These are phyloP conservation scores for Ctenopoma multispine DNA, from an alignment of 2,797 vertebrate species.

Conservation along the genomic window DNA sequence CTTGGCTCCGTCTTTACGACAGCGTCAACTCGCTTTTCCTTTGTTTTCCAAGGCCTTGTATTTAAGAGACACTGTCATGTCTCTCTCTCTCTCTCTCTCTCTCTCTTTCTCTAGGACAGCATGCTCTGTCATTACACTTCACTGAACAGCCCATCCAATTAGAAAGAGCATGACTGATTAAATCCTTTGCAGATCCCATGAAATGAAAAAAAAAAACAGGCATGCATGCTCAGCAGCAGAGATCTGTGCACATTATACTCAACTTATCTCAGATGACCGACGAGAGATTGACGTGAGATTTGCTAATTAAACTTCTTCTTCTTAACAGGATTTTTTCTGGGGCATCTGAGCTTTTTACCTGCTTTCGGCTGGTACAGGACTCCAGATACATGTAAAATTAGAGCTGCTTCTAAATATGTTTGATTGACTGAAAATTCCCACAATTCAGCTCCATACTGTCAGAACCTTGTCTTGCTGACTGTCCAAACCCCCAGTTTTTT, in stretches of 20 bases:
- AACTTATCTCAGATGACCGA: conserved; percentile 31
- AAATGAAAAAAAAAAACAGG: conserved; percentile 35
- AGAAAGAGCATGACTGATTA: conserved; percentile 77
- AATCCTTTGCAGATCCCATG: conserved; percentile 68
- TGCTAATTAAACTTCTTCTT: conserved; percentile 23
- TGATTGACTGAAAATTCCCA: too few species aligned
- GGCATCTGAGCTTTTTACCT: not conserved
- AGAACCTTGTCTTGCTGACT: not conserved
- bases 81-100: conserved; percentile 20
- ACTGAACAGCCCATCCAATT: conserved; percentile 74
- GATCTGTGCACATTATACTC: conserved; percentile 21
- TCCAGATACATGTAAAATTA: not conserved
- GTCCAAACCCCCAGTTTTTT: not conserved
- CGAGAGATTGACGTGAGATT: too few species aligned
- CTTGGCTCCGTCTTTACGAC: conserved; percentile 45
- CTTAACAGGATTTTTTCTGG: not conserved
- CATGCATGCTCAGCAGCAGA: conserved; percentile 20
- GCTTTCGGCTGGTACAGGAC: not conserved
- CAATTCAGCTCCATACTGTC: not conserved
- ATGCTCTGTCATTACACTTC: conserved; percentile 63
- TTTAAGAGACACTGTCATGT: conserved; percentile 68
- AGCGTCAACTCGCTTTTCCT: conserved; percentile 51
- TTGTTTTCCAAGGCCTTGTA: conserved; percentile 49
- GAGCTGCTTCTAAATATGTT: too few species aligned
- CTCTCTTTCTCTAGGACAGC: conserved; percentile 48